A percentile compares a stretch with the other conserved stretches of the same genome.
phyloP scores from a whole-genome alignment of 2,888 invertebrate species.

The Melinaea marsaeus region DNA sequence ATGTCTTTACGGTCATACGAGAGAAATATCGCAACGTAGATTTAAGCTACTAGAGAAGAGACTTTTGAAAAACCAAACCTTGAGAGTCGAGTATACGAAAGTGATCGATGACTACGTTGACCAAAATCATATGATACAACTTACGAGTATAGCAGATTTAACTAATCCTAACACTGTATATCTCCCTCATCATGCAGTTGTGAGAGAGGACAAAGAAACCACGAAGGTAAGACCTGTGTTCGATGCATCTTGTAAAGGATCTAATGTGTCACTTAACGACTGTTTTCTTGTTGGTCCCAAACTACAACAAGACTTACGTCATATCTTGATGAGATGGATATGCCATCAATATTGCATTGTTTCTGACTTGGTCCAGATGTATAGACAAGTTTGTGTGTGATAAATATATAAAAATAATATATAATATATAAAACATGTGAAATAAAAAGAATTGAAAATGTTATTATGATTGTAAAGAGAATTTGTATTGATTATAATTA shows the following conservation, averaged over 20 bases:
- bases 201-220: constrained; percentile 22
- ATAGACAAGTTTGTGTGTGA: no score
- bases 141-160: constrained; percentile 26
- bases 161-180: constrained; percentile 21
- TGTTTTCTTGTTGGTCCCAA: constrained; percentile 17
- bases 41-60: constrained; percentile 30
- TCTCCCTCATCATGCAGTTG: constrained; percentile 34
- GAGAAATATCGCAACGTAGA: constrained; percentile 25
- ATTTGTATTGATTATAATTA: no score
- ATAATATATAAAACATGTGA: no score
- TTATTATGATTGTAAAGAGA: no score
- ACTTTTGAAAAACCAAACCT: constrained; percentile 24
- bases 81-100: constrained; percentile 29
- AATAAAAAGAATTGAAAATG: no score
- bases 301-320: constrained; percentile 28
- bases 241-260: constrained; percentile 18
- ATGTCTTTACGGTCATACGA: constrained; percentile 22
- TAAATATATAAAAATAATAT: no score
- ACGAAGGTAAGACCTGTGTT: constrained; percentile 34
- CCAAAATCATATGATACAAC: constrained; percentile 29
- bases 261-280: constrained; percentile 27
- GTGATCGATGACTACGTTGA: constrained; percentile 30
- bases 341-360: no score
- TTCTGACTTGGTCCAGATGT: no score
- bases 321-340: constrained; percentile 10